Evolutionary conservation across 2,888 invertebrate genomes (phyloP), one percentile per base, ranked within the genome.

Genomic region (Rhyacophila evoluta): DNA sequence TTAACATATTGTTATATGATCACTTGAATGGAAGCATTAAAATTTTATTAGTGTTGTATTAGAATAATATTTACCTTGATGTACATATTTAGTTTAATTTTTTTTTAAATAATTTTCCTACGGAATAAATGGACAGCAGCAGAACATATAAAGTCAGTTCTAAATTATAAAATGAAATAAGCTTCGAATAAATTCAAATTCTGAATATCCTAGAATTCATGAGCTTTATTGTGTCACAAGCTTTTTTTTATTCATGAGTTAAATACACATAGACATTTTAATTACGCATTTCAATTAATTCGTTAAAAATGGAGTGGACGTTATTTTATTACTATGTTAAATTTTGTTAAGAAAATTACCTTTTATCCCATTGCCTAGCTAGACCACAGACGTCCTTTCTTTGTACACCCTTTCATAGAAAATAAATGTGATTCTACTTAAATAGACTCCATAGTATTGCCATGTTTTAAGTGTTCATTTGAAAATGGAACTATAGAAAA

Each of bases 261-360:
- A 19, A 55, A 55, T 41, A 33, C 6, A 55, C 55, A 55, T 55
- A 19, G 55, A 19, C 19, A 15, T 55, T 55, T 55, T 55, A 55
- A 55, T 55, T 55, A 55, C 55, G 5, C 25, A 55, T 55, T 55
- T 55, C 25, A 55, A 55, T 25, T 55, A 55, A 55, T 55, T 55
- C 2, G 19, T 55, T 25, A 10, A 55, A 8, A 55, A 55, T 55
- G 55, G 19, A 41, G 55, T 25, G 55, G 25, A 55, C 15, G 25
- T 19, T 25, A 55, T 55, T 8, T 19, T 25, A 55, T 55, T 8
- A 55, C 55, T 55, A 55, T 25, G 10, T 55, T 55, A 1, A 25
- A 25, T 55, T 55, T 25, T 55, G 25, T 25, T 8, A 25, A 1
- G 55, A 55, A 55, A 55, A 55, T 55, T 55, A 55, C 55, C 55